Base-by-base conservation (phyloP, 2,888 invertebrate genomes). In the Epinotia brunnichana region DNA sequence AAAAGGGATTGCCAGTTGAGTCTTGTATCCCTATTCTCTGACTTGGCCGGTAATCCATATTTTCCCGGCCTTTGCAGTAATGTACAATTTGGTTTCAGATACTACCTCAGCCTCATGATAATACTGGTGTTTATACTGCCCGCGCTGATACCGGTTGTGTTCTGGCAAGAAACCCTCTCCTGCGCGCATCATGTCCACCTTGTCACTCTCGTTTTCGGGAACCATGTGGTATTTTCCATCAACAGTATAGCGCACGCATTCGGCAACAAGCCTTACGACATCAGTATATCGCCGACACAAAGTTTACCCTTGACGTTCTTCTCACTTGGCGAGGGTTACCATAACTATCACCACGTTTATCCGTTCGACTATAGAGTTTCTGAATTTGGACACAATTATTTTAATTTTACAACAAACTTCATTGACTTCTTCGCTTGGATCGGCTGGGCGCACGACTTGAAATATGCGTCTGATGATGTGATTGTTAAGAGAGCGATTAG, bases 81-180 rank as follows among this genome's bases (percentile, higher is more conserved):
- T 24, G 21, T 44, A 44, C 44, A 10, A 44, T 10, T 17, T 53
- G 19, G 3, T 70, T 70, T 48, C 69, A 70, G 69, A 24, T 56
- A 56, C 56, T 56, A 44, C 35, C 0, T 2, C 2, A 10, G 11
- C n/a, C 44, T 69, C 15, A 39, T 9, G 2, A 0, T 17, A 1
- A 4, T 62, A 10, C 5, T 56, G 1, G 17, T 4, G 4, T 41
- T 61, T 13, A 15, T 56, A 4, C 29, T 62, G 0, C 62, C 56
- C 1, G 48, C 19, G 2, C 4, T 56, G 3, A 53, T 35, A 48
- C 69, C 69, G 29, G 15, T 62, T 10, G n/a, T 17, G 7, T 69
- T 39, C 17, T 69, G 69, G 62, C 44, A 48, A 17, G 69, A 70
- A 44, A 19, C 56, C 5, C 2, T 62, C 1, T 11, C 0, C 62